Conservation (phyloP, 2,888 invertebrate genomes). For the Tenthredo mesomela region DNA sequence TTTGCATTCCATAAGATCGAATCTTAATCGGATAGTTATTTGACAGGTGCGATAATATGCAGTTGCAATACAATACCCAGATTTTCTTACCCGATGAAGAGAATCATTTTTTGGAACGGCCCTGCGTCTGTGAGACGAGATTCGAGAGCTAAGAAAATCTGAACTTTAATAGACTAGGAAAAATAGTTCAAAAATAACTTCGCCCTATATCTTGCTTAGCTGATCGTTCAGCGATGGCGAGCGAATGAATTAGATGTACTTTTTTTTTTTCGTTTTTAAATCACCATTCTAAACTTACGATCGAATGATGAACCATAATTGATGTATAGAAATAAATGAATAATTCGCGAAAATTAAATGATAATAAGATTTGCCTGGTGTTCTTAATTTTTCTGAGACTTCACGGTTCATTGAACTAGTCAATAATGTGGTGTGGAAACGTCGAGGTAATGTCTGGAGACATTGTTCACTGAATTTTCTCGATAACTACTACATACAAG, state of each 20-base stretch:
- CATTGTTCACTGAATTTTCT: slow-evolving; percentile 16
- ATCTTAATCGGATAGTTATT: neutral
- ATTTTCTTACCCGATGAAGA: neutral
- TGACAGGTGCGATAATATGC: neutral
- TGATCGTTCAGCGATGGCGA: no score
- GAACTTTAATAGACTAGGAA: neutral
- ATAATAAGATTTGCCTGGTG: neutral
- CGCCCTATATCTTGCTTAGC: no score
- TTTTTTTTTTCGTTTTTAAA: no score
- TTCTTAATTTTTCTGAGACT: neutral
- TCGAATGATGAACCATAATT: neutral
- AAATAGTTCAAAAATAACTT: neutral
- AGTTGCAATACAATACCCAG: neutral
- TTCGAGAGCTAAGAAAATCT: neutral
- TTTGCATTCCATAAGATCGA: neutral
- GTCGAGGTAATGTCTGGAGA: neutral
- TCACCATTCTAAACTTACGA: no score
- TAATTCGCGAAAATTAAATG: neutral
- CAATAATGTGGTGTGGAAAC: neutral
- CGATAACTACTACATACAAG: neutral
- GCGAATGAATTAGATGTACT: no score
- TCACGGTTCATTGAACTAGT: neutral
- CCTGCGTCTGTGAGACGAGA: no score
- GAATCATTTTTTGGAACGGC: neutral
- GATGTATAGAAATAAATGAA: neutral